These are phyloP conservation scores for Trissolcus japonicus DNA, from an alignment of 2,888 invertebrate genomes.

Conservation along the genomic window DNA sequence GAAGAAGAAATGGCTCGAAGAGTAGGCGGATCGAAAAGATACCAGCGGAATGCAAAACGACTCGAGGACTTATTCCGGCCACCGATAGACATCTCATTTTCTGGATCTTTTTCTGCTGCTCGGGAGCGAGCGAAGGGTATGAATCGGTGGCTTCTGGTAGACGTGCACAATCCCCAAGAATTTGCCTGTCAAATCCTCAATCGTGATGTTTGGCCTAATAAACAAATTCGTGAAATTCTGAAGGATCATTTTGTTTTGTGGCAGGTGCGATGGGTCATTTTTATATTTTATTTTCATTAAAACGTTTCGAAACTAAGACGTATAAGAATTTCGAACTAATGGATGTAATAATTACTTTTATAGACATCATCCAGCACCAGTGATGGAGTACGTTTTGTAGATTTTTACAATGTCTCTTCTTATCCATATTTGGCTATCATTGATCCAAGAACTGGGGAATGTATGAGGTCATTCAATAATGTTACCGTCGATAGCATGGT, in stretches of 20 bases:
- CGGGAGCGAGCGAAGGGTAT: constrained; percentile 78
- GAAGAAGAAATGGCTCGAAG: constrained; percentile 73
- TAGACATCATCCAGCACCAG: constrained; percentile 76
- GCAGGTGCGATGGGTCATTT: constrained; percentile 78
- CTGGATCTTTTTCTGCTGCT: constrained; percentile 80
- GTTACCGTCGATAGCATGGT: constrained; percentile 72
- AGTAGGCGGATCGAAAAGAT: constrained; percentile 66
- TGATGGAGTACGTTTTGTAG: constrained; percentile 81
- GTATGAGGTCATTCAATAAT: constrained; percentile 70
- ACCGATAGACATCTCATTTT: constrained; percentile 82
- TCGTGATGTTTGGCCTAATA: constrained; percentile 83
- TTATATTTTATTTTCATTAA: neutral
- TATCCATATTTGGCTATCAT: constrained; percentile 82
- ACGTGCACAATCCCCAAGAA: constrained; percentile 83
- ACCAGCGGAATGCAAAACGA: constrained; percentile 76
- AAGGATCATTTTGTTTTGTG: constrained; percentile 82
- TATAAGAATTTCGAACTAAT: neutral
- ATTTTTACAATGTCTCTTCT: constrained; percentile 80
- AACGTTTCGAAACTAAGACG: neutral
- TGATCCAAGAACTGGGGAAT: constrained; percentile 83
- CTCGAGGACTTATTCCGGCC: constrained; percentile 84
- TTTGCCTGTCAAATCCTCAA: constrained; percentile 84
- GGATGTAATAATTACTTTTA: too few species aligned
- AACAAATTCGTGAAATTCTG: constrained; percentile 80
- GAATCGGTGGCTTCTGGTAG: constrained; percentile 83